A percentile compares a stretch with the other conserved stretches of the same genome.
phyloP scores from a whole-genome alignment of 2,797 vertebrate species.

The Centropyge bicolor region DNA sequence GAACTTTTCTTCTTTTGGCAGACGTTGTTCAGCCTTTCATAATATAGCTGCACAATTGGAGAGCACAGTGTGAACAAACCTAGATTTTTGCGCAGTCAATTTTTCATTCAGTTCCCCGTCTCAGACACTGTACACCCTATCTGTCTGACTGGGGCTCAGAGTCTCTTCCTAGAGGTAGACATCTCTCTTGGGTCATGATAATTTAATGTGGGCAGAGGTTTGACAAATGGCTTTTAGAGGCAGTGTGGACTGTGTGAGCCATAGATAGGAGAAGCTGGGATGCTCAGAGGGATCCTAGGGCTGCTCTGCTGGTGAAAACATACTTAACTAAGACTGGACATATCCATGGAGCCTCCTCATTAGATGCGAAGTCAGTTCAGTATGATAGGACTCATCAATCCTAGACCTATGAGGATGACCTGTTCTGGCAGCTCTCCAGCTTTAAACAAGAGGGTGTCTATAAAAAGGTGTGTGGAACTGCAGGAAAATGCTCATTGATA shows the following conservation, averaged over 20 bases:
- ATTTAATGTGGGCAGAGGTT: conserved; percentile 78
- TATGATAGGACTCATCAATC: conserved; percentile 77
- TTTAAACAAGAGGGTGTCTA: conserved; percentile 34
- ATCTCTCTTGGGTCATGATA: conserved; percentile 74
- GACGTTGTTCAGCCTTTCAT: conserved; percentile 51
- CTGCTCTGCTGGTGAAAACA: conserved; percentile 67
- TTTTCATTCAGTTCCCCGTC: conserved; percentile 64
- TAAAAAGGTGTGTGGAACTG: conserved; percentile 43
- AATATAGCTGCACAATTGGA: conserved; percentile 51
- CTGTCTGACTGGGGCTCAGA: conserved; percentile 52
- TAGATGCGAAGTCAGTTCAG: conserved; percentile 75
- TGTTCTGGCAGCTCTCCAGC: conserved; percentile 29
- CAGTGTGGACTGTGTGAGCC: conserved; percentile 55
- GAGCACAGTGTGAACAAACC: conserved; percentile 54
- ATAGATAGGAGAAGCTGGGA: conserved; percentile 57
- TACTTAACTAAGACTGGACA: conserved; percentile 74
- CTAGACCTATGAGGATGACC: conserved; percentile 43
- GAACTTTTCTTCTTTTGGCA: conserved; percentile 39
- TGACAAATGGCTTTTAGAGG: conserved; percentile 79
- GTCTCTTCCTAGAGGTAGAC: conserved; percentile 65
- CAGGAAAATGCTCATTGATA: conserved; percentile 37
- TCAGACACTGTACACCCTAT: conserved; percentile 50
- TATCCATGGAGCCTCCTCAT: conserved; percentile 78
- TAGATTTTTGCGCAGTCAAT: conserved; percentile 63
- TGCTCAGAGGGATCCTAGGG: conserved; percentile 63